A percentile compares a stretch with the other conserved stretches of the same genome.
These are phyloP conservation scores for Caenorhabditis doughertyi DNA, from an alignment of 2,888 invertebrate genomes.

Conservation along the genomic window DNA sequence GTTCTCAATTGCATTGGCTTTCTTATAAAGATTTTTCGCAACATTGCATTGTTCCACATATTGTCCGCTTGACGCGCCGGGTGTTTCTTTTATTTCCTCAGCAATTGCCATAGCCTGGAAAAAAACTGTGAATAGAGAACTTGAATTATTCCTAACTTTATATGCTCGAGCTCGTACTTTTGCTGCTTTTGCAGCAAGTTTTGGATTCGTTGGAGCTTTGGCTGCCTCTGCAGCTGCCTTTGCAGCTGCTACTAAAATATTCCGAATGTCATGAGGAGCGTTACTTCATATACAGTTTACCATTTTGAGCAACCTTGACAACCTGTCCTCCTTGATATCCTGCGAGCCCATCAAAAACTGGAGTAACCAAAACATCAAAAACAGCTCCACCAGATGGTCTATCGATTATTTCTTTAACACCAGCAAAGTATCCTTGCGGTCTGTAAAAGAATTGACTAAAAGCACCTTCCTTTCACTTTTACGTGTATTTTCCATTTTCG, in stretches of 20 bases:
- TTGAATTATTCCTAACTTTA: not conserved
- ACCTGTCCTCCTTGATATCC: slow-evolving; percentile 23
- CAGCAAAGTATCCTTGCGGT: slow-evolving; percentile 7
- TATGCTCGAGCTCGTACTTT: slow-evolving; percentile 6
- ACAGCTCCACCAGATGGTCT: slow-evolving; percentile 18
- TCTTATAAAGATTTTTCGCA: slow-evolving; percentile 1
- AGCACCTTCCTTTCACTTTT: too few relatives aligned
- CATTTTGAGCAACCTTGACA: not conserved
- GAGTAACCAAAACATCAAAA: not conserved
- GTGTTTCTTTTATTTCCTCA: slow-evolving; percentile 13
- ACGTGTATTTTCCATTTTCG: slow-evolving; percentile 14
- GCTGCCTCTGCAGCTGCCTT: too few relatives aligned
- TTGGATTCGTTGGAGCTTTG: not conserved
- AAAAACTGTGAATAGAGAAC: not conserved
- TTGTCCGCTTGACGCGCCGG: not conserved
- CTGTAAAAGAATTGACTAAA: too few relatives aligned
- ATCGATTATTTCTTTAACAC: slow-evolving; percentile 10
- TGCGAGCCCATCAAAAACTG: slow-evolving; percentile 23
- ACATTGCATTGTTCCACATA: slow-evolving; percentile 6
- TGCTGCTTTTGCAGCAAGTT: slow-evolving; percentile 2
- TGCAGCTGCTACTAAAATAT: not conserved
- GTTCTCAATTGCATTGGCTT: slow-evolving; percentile 3
- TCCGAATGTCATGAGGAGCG: not conserved
- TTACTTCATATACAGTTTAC: not conserved
- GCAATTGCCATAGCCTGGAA: slow-evolving; percentile 14